Conservation (phyloP, 2,113 vertebrate genomes). For the Lophotis ruficrista region DNA sequence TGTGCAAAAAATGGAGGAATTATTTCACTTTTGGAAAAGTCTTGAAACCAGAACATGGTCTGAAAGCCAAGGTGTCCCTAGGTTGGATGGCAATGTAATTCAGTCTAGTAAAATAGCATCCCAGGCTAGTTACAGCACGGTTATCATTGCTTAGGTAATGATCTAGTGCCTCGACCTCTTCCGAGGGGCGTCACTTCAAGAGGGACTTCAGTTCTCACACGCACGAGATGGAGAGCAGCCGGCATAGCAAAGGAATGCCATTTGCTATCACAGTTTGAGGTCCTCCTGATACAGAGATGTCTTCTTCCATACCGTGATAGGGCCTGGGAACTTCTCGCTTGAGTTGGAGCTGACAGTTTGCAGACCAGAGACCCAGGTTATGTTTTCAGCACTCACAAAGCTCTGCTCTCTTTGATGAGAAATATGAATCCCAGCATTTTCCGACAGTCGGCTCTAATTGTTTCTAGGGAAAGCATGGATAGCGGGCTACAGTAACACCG, state of each 20-base stretch:
- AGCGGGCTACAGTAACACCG: not conserved
- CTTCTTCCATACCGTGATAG: not conserved
- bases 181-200: not conserved
- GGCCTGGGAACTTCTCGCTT: not conserved
- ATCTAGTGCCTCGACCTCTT: not conserved
- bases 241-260: not conserved
- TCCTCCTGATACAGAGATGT: not conserved
- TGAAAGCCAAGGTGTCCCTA: not conserved
- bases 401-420: not conserved
- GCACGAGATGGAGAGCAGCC: not conserved
- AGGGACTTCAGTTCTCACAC: not conserved
- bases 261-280: not conserved
- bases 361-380: not conserved
- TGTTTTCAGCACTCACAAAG: not conserved
- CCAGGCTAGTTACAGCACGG: not conserved
- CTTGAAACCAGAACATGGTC: not conserved
- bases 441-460: not conserved
- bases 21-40: not conserved
- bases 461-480: not conserved
- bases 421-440: slow-evolving; percentile 13
- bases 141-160: slow-evolving; percentile 1
- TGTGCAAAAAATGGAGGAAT: not conserved
- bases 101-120: not conserved
- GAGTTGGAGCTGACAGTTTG: not conserved
- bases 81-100: not conserved